Evolutionary conservation across 2,797 vertebrate genomes (phyloP), one percentile per base, ranked within the genome.

Genomic region (Apogon hyalosoma): DNA sequence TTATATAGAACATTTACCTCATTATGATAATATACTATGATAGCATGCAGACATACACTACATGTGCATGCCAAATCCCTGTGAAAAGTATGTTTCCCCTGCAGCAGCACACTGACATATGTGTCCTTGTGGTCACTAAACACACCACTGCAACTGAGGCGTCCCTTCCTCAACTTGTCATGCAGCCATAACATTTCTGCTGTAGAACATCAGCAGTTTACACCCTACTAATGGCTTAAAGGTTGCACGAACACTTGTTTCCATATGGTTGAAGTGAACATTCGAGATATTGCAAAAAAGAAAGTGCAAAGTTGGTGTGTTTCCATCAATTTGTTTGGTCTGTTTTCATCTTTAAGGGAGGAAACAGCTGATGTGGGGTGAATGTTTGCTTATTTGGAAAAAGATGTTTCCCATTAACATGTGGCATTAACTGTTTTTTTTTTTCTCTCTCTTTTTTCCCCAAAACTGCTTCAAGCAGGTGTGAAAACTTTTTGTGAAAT

Each of bases 1-100:
- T 80, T 88, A 87, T 84, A 63, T 80, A 82, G 80, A 79, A 88
- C 84, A 77, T 86, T 87, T 91, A 89, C 88, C 84, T 88, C 87
- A 87, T 73, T 71, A 74, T 63, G 79, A 84, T 74, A 41, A 69
- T 54, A 52, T 73, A 75, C 73, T 70, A 83, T 77, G 64, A 77
- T 67, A 73, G 86, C 87, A 79, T 81, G 80, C 74, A 53, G 63
- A 73, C 33, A 33, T 75, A 69, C 46, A 31, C 57, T 64, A 74
- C 64, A 50, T 57, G 61, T 79, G 73, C 74, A 83, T 82, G 69
- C 71, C 33, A 6, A 36, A 60, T 77, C 83, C 85, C 78, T 83
- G 82, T 88, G 87, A 80, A 82, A 75, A 47, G 46, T 3, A 53
- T 50, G 57, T 80, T 51, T 57, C 53, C 28, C 56, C 50, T 79